These are phyloP conservation scores for Zosterops lateralis DNA, from an alignment of 2,113 vertebrate species.

Conservation along the genomic window DNA sequence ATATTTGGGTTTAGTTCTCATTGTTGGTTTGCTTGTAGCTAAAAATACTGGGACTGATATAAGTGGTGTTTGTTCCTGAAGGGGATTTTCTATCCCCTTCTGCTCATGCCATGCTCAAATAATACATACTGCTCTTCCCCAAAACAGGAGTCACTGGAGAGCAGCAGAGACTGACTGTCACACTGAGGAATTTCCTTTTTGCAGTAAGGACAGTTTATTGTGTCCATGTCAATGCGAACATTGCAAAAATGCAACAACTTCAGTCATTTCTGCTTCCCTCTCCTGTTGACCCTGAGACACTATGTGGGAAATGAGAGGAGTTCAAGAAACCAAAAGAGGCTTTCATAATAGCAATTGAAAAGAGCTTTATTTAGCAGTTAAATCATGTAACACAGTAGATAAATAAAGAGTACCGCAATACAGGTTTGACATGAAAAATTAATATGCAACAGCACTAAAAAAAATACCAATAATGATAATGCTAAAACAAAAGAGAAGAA, in stretches of 20 bases:
- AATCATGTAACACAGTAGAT: not conserved
- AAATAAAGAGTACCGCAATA: not conserved
- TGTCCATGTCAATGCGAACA: not conserved
- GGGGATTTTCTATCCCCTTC: not conserved
- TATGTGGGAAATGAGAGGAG: not conserved
- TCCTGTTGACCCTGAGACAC: not conserved
- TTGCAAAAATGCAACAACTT: not conserved
- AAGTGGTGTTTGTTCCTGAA: not conserved
- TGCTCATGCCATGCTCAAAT: not conserved
- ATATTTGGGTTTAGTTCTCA: not conserved
- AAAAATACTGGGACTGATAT: not conserved
- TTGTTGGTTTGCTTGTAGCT: not conserved
- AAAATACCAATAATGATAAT: not conserved
- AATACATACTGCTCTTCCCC: not conserved
- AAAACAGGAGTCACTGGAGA: not conserved
- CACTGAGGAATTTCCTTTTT: not conserved
- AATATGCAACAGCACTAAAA: not conserved
- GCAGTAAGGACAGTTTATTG: not conserved
- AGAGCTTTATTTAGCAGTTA: not conserved
- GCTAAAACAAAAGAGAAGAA: not conserved
- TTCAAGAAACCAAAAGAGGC: not conserved
- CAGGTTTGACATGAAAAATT: not conserved
- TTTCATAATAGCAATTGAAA: not conserved
- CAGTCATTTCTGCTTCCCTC: not conserved
- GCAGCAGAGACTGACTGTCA: not conserved